Percentiles rank a stretch among this genome's conserved stretches.
Conservation (phyloP, 2,888 invertebrate genomes). For the Tetragnatha montana region DNA sequence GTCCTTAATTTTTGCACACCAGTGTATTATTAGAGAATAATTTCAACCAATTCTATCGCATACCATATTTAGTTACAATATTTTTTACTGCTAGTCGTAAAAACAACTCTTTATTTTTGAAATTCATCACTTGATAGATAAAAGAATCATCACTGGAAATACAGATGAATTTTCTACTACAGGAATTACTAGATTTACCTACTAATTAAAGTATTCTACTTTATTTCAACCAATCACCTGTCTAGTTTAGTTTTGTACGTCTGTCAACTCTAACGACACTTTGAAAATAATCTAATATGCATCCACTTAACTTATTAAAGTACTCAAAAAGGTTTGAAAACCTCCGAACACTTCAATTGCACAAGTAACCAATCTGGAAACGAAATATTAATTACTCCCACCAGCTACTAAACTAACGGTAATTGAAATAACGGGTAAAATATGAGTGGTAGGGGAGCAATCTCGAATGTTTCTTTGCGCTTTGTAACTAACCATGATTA, state of each 20-base stretch:
- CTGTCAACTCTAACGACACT: not conserved
- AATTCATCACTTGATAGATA: too few species aligned
- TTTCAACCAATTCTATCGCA: too few species aligned
- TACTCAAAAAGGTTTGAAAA: too few species aligned
- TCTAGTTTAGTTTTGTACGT: not conserved
- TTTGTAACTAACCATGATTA: conserved; percentile 8
- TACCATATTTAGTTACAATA: too few species aligned
- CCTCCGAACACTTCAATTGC: not conserved
- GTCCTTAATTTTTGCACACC: too few species aligned
- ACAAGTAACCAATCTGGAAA: not conserved
- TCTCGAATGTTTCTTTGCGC: not conserved
- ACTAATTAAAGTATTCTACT: not conserved
- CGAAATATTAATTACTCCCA: conserved; percentile 11
- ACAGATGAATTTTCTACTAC: not conserved
- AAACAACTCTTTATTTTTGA: too few species aligned
- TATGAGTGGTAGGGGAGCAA: not conserved
- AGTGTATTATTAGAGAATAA: too few species aligned
- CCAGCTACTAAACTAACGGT: conserved; percentile 8
- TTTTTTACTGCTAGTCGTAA: too few species aligned
- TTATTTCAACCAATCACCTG: not conserved
- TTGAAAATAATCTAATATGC: not conserved
- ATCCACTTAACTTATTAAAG: not conserved
- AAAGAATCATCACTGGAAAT: too few species aligned
- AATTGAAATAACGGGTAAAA: conserved; percentile 7
- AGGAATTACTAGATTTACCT: not conserved